These are phyloP conservation scores for Orchestia grillus DNA, from an alignment of 1,140 invertebrate genomes.

Conservation along the genomic window DNA sequence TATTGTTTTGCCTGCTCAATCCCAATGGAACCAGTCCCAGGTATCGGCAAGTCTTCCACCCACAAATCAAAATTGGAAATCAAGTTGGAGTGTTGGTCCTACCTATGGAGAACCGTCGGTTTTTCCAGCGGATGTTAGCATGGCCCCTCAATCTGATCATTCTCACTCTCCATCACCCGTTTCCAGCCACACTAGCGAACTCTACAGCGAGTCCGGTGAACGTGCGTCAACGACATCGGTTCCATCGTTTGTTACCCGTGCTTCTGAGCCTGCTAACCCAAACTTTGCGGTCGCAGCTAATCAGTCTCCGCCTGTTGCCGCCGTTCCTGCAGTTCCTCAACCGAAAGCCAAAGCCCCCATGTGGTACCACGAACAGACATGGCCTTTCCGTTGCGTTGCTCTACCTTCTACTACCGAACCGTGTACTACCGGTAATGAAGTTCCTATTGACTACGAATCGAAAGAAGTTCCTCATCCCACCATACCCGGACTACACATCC, in stretches of 20 bases:
- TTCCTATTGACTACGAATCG: neutral
- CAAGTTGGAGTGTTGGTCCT: neutral
- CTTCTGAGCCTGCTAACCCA: neutral
- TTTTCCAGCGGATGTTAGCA: neutral
- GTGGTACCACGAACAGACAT: neutral
- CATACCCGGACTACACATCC: neutral
- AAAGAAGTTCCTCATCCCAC: conserved; percentile 20
- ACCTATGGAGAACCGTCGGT: neutral
- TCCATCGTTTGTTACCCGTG: neutral
- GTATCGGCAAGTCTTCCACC: neutral
- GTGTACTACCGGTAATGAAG: neutral
- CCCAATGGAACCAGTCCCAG: neutral
- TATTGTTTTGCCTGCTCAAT: neutral
- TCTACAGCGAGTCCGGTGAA: neutral
- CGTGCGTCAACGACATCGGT: neutral
- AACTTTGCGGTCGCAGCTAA: neutral
- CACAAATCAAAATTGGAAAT: neutral
- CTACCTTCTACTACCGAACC: too few relatives aligned
- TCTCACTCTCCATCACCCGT: neutral
- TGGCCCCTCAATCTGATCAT: neutral
- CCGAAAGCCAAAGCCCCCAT: neutral
- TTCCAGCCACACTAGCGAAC: neutral
- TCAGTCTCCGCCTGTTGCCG: neutral
- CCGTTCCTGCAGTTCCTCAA: neutral
- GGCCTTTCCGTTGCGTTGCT: neutral